These are phyloP conservation scores for Dendronephthya gigantea DNA, from an alignment of 64 coral and sea anemone genomes.

Conservation along the genomic window DNA sequence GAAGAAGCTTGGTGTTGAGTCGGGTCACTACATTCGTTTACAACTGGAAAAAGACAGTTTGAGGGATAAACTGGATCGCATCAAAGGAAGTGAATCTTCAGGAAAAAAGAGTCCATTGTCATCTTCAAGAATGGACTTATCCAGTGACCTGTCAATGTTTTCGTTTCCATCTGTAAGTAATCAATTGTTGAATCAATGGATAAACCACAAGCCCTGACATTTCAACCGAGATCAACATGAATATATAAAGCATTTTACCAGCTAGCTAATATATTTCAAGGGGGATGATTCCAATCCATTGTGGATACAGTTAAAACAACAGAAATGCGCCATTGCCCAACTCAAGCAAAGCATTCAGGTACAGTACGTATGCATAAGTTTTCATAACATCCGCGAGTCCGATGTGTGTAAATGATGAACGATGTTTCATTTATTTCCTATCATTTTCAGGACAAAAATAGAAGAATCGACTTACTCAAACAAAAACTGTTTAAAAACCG, in stretches of 20 bases:
- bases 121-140: neutral
- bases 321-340: constrained; percentile 61
- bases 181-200: too few species aligned
- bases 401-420: too few species aligned
- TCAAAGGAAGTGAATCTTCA: neutral
- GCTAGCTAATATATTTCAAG: constrained; percentile 3
- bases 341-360: constrained; percentile 89
- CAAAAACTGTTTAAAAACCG: constrained; percentile 28
- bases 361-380: neutral
- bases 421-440: too few species aligned
- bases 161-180: neutral
- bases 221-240: neutral
- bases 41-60: constrained; percentile 73
- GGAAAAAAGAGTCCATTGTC: neutral
- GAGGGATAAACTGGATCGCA: constrained; percentile 40
- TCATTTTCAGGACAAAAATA: constrained; percentile 79
- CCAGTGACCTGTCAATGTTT: neutral
- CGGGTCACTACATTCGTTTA: constrained; percentile 59
- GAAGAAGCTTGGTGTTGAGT: constrained; percentile 86
- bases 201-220: neutral
- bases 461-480: constrained; percentile 84
- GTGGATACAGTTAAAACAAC: constrained; percentile 64
- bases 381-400: neutral
- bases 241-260: neutral
- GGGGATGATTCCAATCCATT: constrained; percentile 48